Evolutionary conservation across 1,140 invertebrate genomes (phyloP).

Genomic region (Heterodera carotae): DNA sequence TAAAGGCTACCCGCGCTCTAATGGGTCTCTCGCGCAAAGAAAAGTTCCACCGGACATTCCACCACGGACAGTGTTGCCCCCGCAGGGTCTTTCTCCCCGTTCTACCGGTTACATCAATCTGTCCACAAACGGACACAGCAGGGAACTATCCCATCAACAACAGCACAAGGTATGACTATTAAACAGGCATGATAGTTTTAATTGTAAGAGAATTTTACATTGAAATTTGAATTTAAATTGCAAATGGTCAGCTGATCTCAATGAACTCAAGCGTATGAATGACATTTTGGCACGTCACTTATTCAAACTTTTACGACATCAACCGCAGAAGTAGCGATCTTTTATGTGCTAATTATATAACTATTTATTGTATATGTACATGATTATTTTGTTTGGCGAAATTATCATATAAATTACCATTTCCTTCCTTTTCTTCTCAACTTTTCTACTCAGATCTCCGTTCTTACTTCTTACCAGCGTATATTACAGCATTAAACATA

Average conservation of each 20-base stretch:
- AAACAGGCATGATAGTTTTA: no score
- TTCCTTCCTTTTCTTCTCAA: no score
- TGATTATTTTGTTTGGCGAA: no score
- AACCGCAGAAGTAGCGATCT: no score
- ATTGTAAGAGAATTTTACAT: no score
- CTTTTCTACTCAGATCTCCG: no score
- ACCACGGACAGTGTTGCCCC: background rate
- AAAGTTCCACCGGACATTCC: slow-evolving; percentile 14
- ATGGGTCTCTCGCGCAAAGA: background rate
- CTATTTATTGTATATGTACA: background rate
- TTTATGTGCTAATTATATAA: no score
- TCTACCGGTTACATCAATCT: slow-evolving; percentile 6
- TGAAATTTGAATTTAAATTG: background rate
- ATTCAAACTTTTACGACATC: no score
- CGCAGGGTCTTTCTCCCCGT: background rate
- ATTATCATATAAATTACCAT: no score
- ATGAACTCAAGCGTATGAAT: slow-evolving; percentile 7
- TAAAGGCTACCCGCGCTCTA: background rate
- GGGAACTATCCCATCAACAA: background rate
- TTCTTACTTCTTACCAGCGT: no score
- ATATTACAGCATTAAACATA: no score
- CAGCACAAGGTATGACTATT: background rate
- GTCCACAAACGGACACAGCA: background rate
- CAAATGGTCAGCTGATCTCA: background rate
- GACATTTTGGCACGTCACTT: background rate